Base-by-base conservation (phyloP, 2,113 vertebrate genomes). In the Polyodon spathula region DNA sequence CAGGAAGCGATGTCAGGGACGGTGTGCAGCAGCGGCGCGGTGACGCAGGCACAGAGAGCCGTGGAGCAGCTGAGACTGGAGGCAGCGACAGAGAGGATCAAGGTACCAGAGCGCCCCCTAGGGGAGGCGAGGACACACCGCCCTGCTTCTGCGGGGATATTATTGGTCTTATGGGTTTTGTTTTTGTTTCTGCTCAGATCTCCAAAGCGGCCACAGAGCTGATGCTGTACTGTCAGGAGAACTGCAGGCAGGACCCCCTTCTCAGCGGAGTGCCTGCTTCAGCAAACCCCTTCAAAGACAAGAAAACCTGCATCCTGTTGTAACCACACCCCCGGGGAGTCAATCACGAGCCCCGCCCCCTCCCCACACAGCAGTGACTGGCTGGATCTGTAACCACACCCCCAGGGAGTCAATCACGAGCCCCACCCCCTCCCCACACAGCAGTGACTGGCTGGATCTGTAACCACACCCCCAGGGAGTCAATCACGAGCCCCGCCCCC, bases 251-350 rank as follows among this genome's bases (percentile, higher is more conserved):
- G 0, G 88, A 93, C 72, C 86, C 89, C 5, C 85, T 93, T 59
- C 73, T 93, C 39, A 82, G 77, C 6, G 84, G 88, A 60, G 89
- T 93, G 40, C 72, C 83, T 0, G 72, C 86, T 1, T 86, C 89
- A 0, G 82, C 81, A 63, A 92, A 89, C 64, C 89, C 89, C 17
- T 93, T 90, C 75, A 89, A 87, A 78, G 88, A 91, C 46, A 91
- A 90, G 83, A 90, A 88, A 74, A 81, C 74, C n/a, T 79, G 73
- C 0, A 14, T 83, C 57, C 78, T 90, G 56, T 80, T 92, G 2
- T 89, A 73, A 77, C 39, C 6, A 37, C 12, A 39, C 37, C 12
- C 16, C 46, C 40, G 6, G 67, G 54, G 68, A 16, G 38, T 5
- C 4, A 51, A 10, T 39, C 4, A 10, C 12, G 14, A 7, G 17